Evolutionary conservation across 2,797 vertebrate species (phyloP).

Genomic region (Kryptopterus vitreolus): DNA sequence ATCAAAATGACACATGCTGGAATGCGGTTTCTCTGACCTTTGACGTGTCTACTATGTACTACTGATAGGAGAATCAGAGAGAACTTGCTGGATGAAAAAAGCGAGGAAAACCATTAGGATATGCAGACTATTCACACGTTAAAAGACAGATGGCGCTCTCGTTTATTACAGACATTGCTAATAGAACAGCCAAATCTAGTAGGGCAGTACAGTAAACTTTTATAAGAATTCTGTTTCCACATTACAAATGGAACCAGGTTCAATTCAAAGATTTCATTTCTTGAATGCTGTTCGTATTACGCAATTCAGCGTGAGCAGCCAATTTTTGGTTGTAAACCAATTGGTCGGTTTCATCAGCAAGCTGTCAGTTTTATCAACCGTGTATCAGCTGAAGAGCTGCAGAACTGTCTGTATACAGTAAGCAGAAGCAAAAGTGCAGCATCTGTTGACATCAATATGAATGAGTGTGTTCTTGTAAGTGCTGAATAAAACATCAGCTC

Average conservation of each 20-base stretch:
- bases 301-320: background rate
- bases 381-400: background rate
- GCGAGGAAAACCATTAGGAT: constrained; percentile 5
- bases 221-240: background rate
- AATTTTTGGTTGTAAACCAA: background rate
- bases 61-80: background rate
- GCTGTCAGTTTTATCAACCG: background rate
- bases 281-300: too few relatives aligned
- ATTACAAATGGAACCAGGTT: background rate
- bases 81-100: constrained; percentile 3
- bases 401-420: background rate
- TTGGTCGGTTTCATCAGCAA: background rate
- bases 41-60: background rate
- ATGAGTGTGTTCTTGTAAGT: background rate
- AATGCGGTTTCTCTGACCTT: background rate
- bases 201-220: background rate
- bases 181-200: background rate
- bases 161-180: constrained; percentile 37
- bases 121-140: constrained; percentile 1
- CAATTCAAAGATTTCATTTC: background rate
- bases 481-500: background rate
- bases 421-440: background rate
- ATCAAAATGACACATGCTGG: constrained; percentile 8
- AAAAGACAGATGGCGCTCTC: constrained; percentile 12
- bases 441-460: background rate